Base-by-base conservation (phyloP, 2,888 invertebrate genomes). In the Drosophila melanocephala region DNA sequence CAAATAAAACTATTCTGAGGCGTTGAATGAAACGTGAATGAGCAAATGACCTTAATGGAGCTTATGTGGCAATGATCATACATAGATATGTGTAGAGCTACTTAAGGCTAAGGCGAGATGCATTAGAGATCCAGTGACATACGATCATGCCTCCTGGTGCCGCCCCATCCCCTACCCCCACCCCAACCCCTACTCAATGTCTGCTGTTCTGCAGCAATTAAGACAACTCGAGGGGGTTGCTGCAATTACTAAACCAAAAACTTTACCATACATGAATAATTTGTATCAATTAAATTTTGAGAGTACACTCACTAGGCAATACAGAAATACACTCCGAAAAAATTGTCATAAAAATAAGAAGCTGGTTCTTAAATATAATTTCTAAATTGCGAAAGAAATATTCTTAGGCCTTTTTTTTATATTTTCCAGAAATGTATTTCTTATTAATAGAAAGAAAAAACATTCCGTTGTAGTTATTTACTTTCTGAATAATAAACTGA, bases 11-110 rank as follows among this genome's bases (percentile, higher is more conserved):
- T 65, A 72, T 73, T 60, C 55, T 62, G 59, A 72, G 75, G 76
- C 86, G 72, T 65, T 83, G 79, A 57, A 56, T 14, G 37, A 37
- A 77, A 83, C 81, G 83, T 80, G 80, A 87, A 87, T 89, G 83
- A 77, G 91, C 81, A 75, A 51, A 72, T 91, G 92, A 92, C 92
- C 92, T 92, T 92, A 92, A 92, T 92, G 91, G 85, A 84, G 73
- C 78, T 53, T 57, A 68, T 57, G 68, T 66, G 74, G 51, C 56
- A 57, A 55, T 72, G 37, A 9, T 42, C 50, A 74, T 47, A 59
- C 68, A 44, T 50, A 32, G 19, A 26, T 44, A 47, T 9, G 32
- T 42, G 50, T 30, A 53, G 32, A 59, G 37, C 37, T 51, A 44
- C 47, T 72, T 59, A 59, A 69, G 59, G 69, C 71, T 57, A 50